Conservation (phyloP, 2,888 invertebrate species). For the Adela reaumurella region DNA sequence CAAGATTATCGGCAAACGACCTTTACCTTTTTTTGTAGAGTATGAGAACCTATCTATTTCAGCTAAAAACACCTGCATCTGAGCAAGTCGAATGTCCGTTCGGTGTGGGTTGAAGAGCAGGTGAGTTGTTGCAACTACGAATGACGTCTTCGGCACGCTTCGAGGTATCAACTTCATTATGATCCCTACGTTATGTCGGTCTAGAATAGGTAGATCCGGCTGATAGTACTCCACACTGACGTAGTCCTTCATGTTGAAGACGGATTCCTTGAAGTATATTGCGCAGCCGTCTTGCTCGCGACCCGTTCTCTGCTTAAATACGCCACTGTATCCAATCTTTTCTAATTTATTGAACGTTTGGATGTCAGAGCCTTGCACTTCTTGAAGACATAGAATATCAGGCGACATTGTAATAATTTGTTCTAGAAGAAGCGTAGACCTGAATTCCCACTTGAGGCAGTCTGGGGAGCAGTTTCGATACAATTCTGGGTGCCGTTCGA, state of each 20-base stretch:
- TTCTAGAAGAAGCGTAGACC: no score
- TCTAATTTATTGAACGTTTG: constrained; percentile 52
- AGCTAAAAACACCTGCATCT: constrained; percentile 77
- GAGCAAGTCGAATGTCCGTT: constrained; percentile 86
- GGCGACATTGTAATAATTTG: no score
- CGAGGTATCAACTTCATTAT: constrained; percentile 69
- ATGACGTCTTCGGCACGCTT: constrained; percentile 35
- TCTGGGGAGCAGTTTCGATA: no score
- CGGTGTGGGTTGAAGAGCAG: constrained; percentile 88
- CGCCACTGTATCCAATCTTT: constrained; percentile 63
- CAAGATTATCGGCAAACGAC: constrained; percentile 75
- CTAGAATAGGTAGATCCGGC: constrained; percentile 61
- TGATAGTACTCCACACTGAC: constrained; percentile 65
- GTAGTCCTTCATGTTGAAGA: constrained; percentile 64
- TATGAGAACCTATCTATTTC: constrained; percentile 79
- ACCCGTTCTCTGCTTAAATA: constrained; percentile 83
- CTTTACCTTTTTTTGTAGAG: constrained; percentile 18
- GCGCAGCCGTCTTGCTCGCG: constrained; percentile 85
- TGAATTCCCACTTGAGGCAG: no score
- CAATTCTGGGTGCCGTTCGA: no score
- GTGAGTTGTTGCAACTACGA: constrained; percentile 91
- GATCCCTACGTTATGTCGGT: constrained; percentile 86
- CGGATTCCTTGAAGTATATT: constrained; percentile 69
- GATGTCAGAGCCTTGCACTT: constrained; percentile 79
- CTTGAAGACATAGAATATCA: constrained; percentile 93